Percentiles rank a stretch among this genome's conserved stretches.
Conservation (phyloP, 2,888 invertebrate genomes). For the Zaprionus obscuricornis region DNA sequence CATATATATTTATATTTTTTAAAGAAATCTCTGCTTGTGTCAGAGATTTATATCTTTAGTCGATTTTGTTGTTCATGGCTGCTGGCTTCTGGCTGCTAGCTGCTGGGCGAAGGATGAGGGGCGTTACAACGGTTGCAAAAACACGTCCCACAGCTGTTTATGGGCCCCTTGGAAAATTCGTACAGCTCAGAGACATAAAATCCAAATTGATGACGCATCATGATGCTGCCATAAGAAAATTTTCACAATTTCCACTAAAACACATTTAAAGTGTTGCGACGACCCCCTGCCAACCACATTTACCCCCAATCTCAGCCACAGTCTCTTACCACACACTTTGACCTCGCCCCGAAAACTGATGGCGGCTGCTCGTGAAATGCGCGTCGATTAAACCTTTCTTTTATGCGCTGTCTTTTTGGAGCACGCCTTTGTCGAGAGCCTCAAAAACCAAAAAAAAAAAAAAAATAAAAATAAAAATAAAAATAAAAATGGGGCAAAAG, state of each 20-base stretch:
- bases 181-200: slow-evolving; percentile 45
- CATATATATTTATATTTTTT: not conserved
- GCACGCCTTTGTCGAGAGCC: slow-evolving; percentile 55
- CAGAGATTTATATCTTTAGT: slow-evolving; percentile 15
- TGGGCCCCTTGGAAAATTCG: slow-evolving; percentile 26
- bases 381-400: slow-evolving; percentile 75
- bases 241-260: slow-evolving; percentile 71
- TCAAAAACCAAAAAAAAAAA: slow-evolving; percentile 28
- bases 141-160: slow-evolving; percentile 47
- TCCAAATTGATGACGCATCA: slow-evolving; percentile 70
- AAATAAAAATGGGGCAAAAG: too few relatives aligned
- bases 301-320: not conserved
- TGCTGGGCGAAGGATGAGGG: too few relatives aligned
- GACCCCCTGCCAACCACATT: not conserved
- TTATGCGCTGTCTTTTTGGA: slow-evolving; percentile 66
- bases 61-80: slow-evolving; percentile 23
- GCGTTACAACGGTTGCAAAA: slow-evolving; percentile 34
- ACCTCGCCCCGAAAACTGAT: not conserved
- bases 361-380: slow-evolving; percentile 53
- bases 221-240: slow-evolving; percentile 64
- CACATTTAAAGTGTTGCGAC: slow-evolving; percentile 54
- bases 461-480: too few relatives aligned
- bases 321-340: too few relatives aligned
- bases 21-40: not conserved
- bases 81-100: too few relatives aligned